Conservation (phyloP, 2,888 invertebrate species). For the Theretra japonica region DNA sequence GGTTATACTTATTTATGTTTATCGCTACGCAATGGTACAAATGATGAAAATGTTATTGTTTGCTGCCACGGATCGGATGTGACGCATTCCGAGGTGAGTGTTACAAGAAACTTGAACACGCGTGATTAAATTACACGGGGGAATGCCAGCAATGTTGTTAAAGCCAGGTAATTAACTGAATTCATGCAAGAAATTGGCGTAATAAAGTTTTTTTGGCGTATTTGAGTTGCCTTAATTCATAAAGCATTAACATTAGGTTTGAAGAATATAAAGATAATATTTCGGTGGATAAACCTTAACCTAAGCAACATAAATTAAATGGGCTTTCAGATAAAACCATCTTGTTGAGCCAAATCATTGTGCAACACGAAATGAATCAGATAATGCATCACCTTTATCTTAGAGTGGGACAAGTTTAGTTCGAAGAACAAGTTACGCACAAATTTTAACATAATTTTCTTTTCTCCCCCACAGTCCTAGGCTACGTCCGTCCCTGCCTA, state of each 20-base stretch:
- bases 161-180: neutral
- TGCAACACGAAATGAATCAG: too few relatives aligned
- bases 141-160: slow-evolving; percentile 14
- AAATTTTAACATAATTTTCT: neutral
- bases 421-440: neutral
- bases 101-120: slow-evolving; percentile 35
- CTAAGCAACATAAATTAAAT: too few relatives aligned
- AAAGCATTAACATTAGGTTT: too few relatives aligned
- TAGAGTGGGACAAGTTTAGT: too few relatives aligned
- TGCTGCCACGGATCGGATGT: slow-evolving; percentile 38
- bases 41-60: slow-evolving; percentile 4
- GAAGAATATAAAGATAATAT: too few relatives aligned
- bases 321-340: too few relatives aligned
- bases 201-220: too few relatives aligned
- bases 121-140: slow-evolving; percentile 35
- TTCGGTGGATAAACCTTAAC: too few relatives aligned
- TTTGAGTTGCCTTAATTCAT: too few relatives aligned
- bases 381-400: too few relatives aligned
- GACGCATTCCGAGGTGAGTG: slow-evolving; percentile 45
- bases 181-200: neutral
- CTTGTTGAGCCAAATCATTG: too few relatives aligned
- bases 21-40: neutral
- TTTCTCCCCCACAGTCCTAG: slow-evolving; percentile 54
- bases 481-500: slow-evolving; percentile 66
- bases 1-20: neutral